A percentile compares a stretch with the other conserved stretches of the same genome.
These are phyloP conservation scores for Helleia helle DNA, from an alignment of 2,888 invertebrate species.

Conservation along the genomic window DNA sequence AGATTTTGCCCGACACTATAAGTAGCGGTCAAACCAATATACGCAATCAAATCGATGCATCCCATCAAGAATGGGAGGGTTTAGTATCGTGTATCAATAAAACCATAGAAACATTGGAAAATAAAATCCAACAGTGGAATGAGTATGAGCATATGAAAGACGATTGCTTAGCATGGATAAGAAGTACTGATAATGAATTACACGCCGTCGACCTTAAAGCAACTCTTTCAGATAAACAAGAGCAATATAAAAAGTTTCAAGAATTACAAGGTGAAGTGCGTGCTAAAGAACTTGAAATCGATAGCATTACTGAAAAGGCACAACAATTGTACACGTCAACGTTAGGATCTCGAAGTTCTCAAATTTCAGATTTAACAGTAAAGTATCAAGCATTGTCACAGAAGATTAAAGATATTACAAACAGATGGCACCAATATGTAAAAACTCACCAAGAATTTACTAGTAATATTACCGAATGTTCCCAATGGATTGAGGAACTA, in stretches of 20 bases:
- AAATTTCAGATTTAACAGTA: conserved; percentile 91
- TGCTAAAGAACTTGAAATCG: conserved; percentile 93
- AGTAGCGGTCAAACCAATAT: conserved; percentile 88
- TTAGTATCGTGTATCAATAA: conserved; percentile 83
- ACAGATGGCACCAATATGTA: conserved; percentile 94
- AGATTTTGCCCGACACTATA: conserved; percentile 90
- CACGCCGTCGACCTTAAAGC: conserved; percentile 91
- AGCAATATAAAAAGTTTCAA: conserved; percentile 86
- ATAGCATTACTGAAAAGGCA: conserved; percentile 92
- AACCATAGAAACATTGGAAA: conserved; percentile 85
- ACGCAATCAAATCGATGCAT: conserved; percentile 88
- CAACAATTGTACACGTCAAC: conserved; percentile 86
- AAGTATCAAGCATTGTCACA: conserved; percentile 93
- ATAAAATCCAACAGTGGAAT: conserved; percentile 90
- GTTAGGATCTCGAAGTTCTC: conserved; percentile 82
- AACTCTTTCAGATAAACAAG: conserved; percentile 86
- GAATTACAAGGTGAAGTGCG: conserved; percentile 89
- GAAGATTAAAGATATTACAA: conserved; percentile 92
- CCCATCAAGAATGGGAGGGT: conserved; percentile 93
- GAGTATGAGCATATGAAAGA: conserved; percentile 92
- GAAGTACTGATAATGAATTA: conserved; percentile 89
- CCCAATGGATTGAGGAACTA: conserved; percentile 88
- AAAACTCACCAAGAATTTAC: conserved; percentile 91
- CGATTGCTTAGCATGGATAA: conserved; percentile 88
- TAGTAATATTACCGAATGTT: conserved; percentile 84